Conservation (phyloP, 2,797 vertebrate genomes). For the Clarias laeviceps region DNA sequence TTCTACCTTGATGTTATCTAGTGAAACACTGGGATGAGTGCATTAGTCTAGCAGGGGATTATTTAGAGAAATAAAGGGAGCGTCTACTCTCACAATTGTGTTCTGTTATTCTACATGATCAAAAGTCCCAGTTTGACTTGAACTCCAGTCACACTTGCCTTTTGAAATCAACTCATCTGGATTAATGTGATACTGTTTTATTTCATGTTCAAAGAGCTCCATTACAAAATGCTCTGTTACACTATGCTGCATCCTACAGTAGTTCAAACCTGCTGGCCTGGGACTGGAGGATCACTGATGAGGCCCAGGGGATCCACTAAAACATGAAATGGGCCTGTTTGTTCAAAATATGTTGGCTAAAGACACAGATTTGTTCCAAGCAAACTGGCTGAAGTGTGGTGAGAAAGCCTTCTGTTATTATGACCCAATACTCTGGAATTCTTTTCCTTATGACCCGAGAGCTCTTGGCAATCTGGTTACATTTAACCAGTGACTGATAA, state of each 20-base stretch:
- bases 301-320: not conserved
- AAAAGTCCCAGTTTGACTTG: too few relatives aligned
- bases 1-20: too few relatives aligned
- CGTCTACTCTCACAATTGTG: too few relatives aligned
- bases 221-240: not conserved
- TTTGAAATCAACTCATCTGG: not conserved
- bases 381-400: not conserved
- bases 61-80: too few relatives aligned
- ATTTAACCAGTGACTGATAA: not conserved
- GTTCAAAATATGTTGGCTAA: not conserved
- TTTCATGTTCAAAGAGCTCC: not conserved
- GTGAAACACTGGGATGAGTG: too few relatives aligned
- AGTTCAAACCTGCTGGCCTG: not conserved
- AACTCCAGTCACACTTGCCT: too few relatives aligned
- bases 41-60: too few relatives aligned
- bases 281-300: not conserved
- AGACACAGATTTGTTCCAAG: not conserved
- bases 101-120: too few relatives aligned
- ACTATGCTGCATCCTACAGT: not conserved
- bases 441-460: not conserved
- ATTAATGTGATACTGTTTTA: not conserved
- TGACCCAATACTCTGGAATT: not conserved
- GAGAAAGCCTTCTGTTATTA: not conserved
- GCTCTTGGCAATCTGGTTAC: not conserved
- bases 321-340: not conserved